phyloP scores from a whole-genome alignment of 2,888 invertebrate species.

The Suillia variegata region DNA sequence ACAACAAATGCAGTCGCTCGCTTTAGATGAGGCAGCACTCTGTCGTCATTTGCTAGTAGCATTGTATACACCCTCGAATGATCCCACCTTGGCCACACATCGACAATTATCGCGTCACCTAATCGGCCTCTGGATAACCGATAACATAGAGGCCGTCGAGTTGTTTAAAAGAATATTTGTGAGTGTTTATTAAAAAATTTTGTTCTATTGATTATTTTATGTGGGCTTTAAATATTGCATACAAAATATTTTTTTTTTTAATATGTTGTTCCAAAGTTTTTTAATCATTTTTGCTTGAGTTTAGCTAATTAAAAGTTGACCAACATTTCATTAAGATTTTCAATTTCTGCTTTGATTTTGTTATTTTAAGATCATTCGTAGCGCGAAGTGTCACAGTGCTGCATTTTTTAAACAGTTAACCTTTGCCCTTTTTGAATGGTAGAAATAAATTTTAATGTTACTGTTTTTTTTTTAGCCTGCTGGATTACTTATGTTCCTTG shows the following conservation, averaged over 20 bases:
- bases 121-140: constrained; percentile 94
- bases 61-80: constrained; percentile 83
- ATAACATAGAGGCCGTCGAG: constrained; percentile 88
- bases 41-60: constrained; percentile 91
- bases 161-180: constrained; percentile 88
- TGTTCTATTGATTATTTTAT: not conserved
- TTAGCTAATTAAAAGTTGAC: too few species aligned
- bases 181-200: constrained; percentile 49
- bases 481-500: constrained; percentile 87
- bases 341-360: too few species aligned
- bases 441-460: not conserved
- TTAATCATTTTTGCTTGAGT: not conserved
- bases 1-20: constrained; percentile 92
- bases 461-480: constrained; percentile 74
- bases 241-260: not conserved
- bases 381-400: not conserved
- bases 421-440: not conserved
- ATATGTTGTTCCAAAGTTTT: not conserved
- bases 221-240: not conserved
- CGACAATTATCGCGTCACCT: constrained; percentile 92
- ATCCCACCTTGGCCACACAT: constrained; percentile 79
- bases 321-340: too few species aligned
- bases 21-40: constrained; percentile 94
- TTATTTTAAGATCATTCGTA: too few species aligned
- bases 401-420: not conserved